These are phyloP conservation scores for Gallinago undulata DNA, from an alignment of 2,113 vertebrate species.

Conservation along the genomic window DNA sequence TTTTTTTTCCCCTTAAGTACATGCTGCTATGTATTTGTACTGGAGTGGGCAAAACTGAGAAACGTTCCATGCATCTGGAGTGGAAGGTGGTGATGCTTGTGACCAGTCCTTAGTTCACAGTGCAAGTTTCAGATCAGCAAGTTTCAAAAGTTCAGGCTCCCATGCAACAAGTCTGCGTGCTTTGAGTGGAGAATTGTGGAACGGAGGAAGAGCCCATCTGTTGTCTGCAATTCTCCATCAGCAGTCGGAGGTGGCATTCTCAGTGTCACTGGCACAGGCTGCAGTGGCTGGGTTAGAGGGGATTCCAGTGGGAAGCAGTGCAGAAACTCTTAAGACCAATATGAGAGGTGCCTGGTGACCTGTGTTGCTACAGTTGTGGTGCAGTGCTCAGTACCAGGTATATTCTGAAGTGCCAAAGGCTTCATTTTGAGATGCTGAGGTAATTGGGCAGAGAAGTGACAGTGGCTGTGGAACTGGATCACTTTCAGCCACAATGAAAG, in stretches of 20 bases:
- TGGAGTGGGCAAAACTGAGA: not conserved
- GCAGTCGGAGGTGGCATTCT: not conserved
- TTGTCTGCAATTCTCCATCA: not conserved
- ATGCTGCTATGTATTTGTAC: not conserved
- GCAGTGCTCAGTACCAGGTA: not conserved
- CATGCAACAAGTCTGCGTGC: not conserved
- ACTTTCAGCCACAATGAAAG: not conserved
- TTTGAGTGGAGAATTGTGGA: not conserved
- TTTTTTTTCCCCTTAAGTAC: not conserved
- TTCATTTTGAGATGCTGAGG: not conserved
- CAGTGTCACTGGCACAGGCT: not conserved
- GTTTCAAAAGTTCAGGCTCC: not conserved
- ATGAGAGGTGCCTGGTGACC: rapidly evolving
- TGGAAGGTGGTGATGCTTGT: not conserved
- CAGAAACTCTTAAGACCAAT: not conserved
- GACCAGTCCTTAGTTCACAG: not conserved
- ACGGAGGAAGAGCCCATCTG: not conserved
- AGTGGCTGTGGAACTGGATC: not conserved
- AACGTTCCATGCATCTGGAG: not conserved
- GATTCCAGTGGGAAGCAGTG: not conserved
- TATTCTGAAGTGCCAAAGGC: not conserved
- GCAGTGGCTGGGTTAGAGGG: not conserved
- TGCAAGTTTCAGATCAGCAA: not conserved
- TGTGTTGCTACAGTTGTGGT: not conserved
- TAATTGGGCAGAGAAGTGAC: not conserved